phyloP scores from a whole-genome alignment of 2,797 vertebrate genomes.

The Aplochiton taeniatus region DNA sequence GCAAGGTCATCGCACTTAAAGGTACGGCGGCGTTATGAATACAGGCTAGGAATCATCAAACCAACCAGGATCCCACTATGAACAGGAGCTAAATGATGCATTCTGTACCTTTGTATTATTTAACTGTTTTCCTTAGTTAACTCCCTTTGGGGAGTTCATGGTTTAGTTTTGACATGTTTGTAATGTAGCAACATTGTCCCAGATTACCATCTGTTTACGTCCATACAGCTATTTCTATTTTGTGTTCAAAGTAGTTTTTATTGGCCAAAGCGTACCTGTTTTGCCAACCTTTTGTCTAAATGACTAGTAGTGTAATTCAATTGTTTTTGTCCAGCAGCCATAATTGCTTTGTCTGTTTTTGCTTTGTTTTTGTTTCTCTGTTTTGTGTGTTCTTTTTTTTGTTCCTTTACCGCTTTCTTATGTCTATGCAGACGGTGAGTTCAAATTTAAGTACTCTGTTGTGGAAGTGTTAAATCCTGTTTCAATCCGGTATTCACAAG shows the following conservation, averaged over 20 bases:
- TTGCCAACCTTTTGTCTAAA: slow-evolving; percentile 53
- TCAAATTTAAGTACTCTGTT: slow-evolving; percentile 78
- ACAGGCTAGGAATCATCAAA: slow-evolving; percentile 10
- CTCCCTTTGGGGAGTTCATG: neutral
- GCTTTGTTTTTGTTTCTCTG: slow-evolving; percentile 72
- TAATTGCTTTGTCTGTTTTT: slow-evolving; percentile 82
- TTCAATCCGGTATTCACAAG: slow-evolving; percentile 56
- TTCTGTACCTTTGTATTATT: neutral
- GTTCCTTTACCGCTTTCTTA: slow-evolving; percentile 95
- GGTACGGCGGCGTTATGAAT: slow-evolving; percentile 76
- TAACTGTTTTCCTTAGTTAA: slow-evolving; percentile 25
- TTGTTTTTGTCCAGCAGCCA: slow-evolving; percentile 75
- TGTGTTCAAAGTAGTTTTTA: slow-evolving; percentile 50
- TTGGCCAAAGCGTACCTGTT: slow-evolving; percentile 48
- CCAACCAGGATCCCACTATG: neutral
- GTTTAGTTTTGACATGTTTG: slow-evolving; percentile 33
- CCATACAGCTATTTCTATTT: slow-evolving; percentile 61
- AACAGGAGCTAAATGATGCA: neutral
- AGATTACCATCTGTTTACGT: slow-evolving; percentile 46
- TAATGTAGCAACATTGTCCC: slow-evolving; percentile 34
- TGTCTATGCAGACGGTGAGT: slow-evolving; percentile 99
- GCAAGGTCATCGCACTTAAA: slow-evolving; percentile 99
- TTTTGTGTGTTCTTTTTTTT: slow-evolving; percentile 71
- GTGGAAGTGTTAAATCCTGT: slow-evolving; percentile 81
- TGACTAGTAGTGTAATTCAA: slow-evolving; percentile 60